Percentiles rank a stretch among this genome's conserved stretches.
These are phyloP conservation scores for Aldabrachelys gigantea DNA, from an alignment of 2,113 vertebrate genomes.

Conservation along the genomic window DNA sequence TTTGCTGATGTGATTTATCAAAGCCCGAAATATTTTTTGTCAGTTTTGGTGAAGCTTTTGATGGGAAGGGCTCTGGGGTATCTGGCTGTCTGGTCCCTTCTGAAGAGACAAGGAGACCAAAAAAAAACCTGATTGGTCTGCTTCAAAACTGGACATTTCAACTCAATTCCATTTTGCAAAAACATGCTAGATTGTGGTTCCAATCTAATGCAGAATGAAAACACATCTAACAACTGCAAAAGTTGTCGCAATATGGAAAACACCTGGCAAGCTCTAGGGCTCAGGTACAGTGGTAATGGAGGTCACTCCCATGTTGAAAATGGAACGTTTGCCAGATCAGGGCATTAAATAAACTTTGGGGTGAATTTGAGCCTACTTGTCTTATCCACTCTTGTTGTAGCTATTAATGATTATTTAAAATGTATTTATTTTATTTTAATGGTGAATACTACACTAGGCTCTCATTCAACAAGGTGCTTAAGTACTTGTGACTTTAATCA, in stretches of 20 bases:
- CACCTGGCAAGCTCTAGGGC: neutral
- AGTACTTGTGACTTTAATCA: neutral
- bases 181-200: neutral
- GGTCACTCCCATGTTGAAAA: neutral
- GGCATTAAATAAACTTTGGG: neutral
- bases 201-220: neutral
- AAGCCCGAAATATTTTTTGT: neutral
- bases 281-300: neutral
- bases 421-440: neutral
- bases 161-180: neutral
- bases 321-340: neutral
- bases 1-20: neutral
- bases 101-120: neutral
- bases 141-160: neutral
- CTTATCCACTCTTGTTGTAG: neutral
- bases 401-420: neutral
- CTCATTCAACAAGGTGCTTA: slow-evolving; percentile 25
- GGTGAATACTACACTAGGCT: neutral
- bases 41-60: neutral
- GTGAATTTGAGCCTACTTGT: neutral
- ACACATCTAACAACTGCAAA: neutral
- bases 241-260: neutral
- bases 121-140: neutral
- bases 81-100: neutral
- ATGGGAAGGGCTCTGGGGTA: neutral